phyloP scores from a whole-genome alignment of 1,140 invertebrate species.

The Bombus soroeensis region DNA sequence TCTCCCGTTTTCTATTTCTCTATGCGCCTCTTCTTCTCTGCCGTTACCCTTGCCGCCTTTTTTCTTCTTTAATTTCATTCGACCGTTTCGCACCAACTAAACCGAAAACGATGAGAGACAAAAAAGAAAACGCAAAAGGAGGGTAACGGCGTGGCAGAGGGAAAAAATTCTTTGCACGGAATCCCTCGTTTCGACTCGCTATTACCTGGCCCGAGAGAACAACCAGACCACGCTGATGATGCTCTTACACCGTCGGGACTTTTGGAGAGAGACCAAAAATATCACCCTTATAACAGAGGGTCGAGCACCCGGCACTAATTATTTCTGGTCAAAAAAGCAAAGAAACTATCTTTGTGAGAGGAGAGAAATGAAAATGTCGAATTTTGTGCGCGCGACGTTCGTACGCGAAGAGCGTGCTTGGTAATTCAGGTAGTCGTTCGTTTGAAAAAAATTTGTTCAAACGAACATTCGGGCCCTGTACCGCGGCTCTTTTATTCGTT shows the following conservation, averaged over 20 bases:
- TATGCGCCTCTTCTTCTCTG: not conserved
- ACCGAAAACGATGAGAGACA: not conserved
- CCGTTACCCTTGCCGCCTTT: not conserved
- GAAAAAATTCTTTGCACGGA: constrained; percentile 41
- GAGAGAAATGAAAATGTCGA: not conserved
- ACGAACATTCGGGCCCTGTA: not conserved
- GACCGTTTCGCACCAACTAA: constrained; percentile 17
- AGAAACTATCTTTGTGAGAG: not conserved
- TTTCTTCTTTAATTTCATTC: constrained; percentile 42
- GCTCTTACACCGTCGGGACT: constrained; percentile 11
- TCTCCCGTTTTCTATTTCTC: not conserved
- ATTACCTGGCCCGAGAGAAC: constrained; percentile 12
- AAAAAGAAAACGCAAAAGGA: too few species aligned
- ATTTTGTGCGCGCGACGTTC: not conserved
- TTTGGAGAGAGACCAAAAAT: constrained; percentile 36
- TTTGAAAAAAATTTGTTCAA: not conserved
- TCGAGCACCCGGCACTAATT: constrained; percentile 5
- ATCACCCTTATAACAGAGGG: not conserved
- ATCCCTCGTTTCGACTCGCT: constrained; percentile 19
- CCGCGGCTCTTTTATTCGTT: not conserved
- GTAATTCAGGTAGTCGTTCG: not conserved
- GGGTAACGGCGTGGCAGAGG: too few species aligned
- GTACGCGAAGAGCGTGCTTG: not conserved
- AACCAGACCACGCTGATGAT: not conserved
- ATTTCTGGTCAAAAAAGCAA: not conserved